phyloP scores from a whole-genome alignment of 2,888 invertebrate genomes.

The Rhagonycha fulva region DNA sequence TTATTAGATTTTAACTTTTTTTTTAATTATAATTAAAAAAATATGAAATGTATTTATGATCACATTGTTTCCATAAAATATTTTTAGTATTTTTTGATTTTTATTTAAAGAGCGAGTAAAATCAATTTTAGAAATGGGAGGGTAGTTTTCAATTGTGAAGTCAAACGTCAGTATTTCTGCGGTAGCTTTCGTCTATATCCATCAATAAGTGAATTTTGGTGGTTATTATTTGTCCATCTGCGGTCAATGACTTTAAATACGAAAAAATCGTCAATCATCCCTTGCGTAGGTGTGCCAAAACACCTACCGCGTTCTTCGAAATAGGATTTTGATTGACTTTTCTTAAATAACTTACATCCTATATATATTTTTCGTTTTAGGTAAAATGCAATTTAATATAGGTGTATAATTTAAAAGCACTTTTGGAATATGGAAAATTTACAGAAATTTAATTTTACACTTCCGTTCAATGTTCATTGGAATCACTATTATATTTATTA shows the following conservation, averaged over 20 bases:
- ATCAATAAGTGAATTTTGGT: conserved; percentile 24
- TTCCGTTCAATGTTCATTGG: not conserved
- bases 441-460: not conserved
- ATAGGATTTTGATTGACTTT: conserved; percentile 36
- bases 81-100: not conserved
- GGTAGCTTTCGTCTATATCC: conserved; percentile 27
- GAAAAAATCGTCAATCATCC: conserved; percentile 36
- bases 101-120: not conserved
- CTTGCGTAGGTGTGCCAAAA: conserved; percentile 35
- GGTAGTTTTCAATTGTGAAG: conserved; percentile 22
- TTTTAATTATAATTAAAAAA: conserved; percentile 2
- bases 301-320: conserved; percentile 31
- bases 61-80: not conserved
- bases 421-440: not conserved
- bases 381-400: not conserved
- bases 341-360: conserved; percentile 25
- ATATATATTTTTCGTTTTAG: not conserved
- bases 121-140: not conserved
- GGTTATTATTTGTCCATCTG: conserved; percentile 39
- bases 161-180: conserved; percentile 18
- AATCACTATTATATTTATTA: not conserved
- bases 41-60: not conserved
- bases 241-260: conserved; percentile 35
- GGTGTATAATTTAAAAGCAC: not conserved
- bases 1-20: conserved; percentile 8